Conservation (phyloP, 1,140 invertebrate species). For the Diuraphis noxia region DNA sequence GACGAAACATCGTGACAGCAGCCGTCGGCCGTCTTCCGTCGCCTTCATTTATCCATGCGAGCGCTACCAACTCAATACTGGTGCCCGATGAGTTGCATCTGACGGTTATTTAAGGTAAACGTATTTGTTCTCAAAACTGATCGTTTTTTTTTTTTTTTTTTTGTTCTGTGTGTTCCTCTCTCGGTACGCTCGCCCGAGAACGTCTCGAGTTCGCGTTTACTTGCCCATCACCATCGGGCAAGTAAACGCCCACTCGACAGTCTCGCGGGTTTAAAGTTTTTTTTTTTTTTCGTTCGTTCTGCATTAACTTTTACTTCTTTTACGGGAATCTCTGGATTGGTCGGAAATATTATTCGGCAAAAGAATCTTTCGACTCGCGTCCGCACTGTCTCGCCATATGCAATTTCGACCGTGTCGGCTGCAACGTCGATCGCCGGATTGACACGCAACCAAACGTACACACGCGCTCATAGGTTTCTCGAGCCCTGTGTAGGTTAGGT, state of each 20-base stretch:
- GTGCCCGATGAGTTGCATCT: slow-evolving; percentile 10
- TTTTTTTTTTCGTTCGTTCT: neutral
- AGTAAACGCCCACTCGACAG: neutral
- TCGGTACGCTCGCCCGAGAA: neutral
- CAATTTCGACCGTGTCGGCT: neutral
- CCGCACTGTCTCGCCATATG: neutral
- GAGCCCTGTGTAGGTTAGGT: too few species aligned
- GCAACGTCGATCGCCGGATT: neutral
- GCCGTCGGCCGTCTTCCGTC: neutral
- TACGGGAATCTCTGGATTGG: neutral
- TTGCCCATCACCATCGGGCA: neutral
- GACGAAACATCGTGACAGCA: neutral
- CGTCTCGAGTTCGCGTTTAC: neutral
- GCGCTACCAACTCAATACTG: neutral
- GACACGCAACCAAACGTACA: slow-evolving; percentile 27
- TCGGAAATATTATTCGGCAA: neutral
- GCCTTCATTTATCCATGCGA: neutral
- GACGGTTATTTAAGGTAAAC: neutral
- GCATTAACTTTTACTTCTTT: neutral
- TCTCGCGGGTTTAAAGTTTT: neutral
- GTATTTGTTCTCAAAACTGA: neutral
- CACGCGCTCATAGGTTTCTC: neutral
- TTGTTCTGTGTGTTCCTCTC: neutral
- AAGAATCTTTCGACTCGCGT: neutral
- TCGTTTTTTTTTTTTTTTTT: neutral